Base-by-base conservation (phyloP, 2,113 vertebrate genomes). In the Beaufortia kweichowensis region DNA sequence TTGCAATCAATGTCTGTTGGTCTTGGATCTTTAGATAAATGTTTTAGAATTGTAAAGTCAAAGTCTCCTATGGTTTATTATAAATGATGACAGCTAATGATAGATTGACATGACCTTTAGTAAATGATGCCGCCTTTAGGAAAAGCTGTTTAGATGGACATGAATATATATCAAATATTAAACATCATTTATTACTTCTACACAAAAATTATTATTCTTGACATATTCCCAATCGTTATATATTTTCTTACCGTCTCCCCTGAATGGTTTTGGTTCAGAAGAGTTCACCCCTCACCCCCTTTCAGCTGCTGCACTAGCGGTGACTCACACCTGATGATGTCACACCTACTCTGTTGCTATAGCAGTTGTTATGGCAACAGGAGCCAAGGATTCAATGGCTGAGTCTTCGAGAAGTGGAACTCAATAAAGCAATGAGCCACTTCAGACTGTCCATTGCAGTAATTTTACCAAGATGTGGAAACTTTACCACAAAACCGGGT, bases 291-390 rank as follows among this genome's bases (percentile, higher is more conserved):
- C 39, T 60, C 46, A 24, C 74, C 69, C 31, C 56, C 63, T 31
- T 72, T 39, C 59, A 11, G 41, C 12, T 46, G 10, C 53, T 19
- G 46, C 43, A 56, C 41, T 70, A 79, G 70, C 12, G 19, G 66
- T 89, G 86, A 90, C 88, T 91, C 88, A 90, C 69, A 82, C 78
- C 79, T 67, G 75, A 83, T 89, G 87, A 89, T 86, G 89, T 90
- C 89, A 88, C 79, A 69, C 64, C 59, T 67, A 59, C 77, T 85
- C 79, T 33, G 86, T 91, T 89, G 83, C 88, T 83, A 90, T 89
- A 85, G 87, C 78, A 84, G 81, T 88, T 21, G 74, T 80, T 86
- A 86, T 86, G 82, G 87, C 80, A 89, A 89, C 88, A 26, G 21
- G 28, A 75, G 77, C 74, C 79, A 78, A 64, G 82, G 76, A 82